phyloP scores from a whole-genome alignment of 1,140 invertebrate genomes.

The Lycorma delicatula region DNA sequence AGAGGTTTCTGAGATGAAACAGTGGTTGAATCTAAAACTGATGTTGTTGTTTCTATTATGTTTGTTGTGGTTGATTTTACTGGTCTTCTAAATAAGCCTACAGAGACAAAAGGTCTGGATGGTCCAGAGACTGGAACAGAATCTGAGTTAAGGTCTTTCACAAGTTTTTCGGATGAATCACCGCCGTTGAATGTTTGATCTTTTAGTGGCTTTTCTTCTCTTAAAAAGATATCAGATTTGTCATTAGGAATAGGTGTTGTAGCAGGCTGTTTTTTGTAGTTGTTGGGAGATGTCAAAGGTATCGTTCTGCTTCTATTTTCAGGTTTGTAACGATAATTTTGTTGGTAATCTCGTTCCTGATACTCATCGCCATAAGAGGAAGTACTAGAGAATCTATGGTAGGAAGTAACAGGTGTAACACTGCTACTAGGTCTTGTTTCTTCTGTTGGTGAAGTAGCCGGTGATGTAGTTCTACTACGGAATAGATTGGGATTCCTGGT shows the following conservation, averaged over 20 bases:
- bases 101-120: not conserved
- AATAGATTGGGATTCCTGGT: not conserved
- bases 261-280: not conserved
- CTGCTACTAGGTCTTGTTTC: too few relatives aligned
- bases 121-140: too few relatives aligned
- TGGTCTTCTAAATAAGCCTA: constrained; percentile 4
- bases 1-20: not conserved
- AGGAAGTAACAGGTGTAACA: not conserved
- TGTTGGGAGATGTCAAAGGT: not conserved
- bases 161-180: too few relatives aligned
- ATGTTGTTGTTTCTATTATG: not conserved
- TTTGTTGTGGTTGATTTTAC: constrained; percentile 6
- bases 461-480: not conserved
- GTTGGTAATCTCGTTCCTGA: not conserved
- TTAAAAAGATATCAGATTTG: not conserved
- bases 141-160: too few relatives aligned
- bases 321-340: not conserved
- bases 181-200: too few relatives aligned
- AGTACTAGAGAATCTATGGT: not conserved
- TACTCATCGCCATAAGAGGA: not conserved
- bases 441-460: too few relatives aligned
- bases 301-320: not conserved
- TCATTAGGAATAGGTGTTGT: not conserved
- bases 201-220: too few relatives aligned
- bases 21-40: not conserved